Base-by-base conservation (phyloP, 2,888 invertebrate species). In the Oegoconia quadripuncta region DNA sequence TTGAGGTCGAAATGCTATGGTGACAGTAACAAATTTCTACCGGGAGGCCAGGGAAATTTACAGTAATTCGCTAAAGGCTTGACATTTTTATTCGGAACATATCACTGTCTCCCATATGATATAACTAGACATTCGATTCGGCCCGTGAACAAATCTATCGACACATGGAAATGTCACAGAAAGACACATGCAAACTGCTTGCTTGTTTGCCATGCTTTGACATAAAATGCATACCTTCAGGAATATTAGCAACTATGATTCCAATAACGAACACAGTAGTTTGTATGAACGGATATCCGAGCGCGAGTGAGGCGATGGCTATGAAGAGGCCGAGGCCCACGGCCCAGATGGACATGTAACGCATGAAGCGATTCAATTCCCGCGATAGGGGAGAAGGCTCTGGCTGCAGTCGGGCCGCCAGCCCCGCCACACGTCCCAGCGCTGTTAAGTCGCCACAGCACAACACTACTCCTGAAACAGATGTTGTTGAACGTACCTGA, bases 161-260 rank as follows among this genome's bases (percentile, higher is more conserved):
- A n/a, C n/a, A n/a, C n/a, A n/a, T n/a, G n/a, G n/a, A n/a, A n/a
- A n/a, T n/a, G n/a, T n/a, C n/a, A n/a, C n/a, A n/a, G n/a, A n/a
- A n/a, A n/a, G n/a, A n/a, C n/a, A n/a, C n/a, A n/a, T n/a, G n/a
- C n/a, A n/a, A n/a, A n/a, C n/a, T n/a, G n/a, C n/a, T n/a, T n/a
- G n/a, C n/a, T n/a, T n/a, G n/a, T n/a, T n/a, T 20, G 5, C 5
- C 4, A 20, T 20, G 20, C 7, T 4, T 20, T 6, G 20, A 4
- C 7, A 20, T 23, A 8, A 23, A 3, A 3, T 27, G 3, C 31
- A 18, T 46, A 81, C 86, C 98, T 91, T 99, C 99, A 42, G 99
- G 99, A 62, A 99, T 98, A 86, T 99, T 99, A 45, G 99, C 99
- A 37, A 99, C 99, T 82, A 99, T 97, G 74, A 99, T 98, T 57